Conservation (phyloP, 2,888 invertebrate species). For the Catotricha subobsoleta region DNA sequence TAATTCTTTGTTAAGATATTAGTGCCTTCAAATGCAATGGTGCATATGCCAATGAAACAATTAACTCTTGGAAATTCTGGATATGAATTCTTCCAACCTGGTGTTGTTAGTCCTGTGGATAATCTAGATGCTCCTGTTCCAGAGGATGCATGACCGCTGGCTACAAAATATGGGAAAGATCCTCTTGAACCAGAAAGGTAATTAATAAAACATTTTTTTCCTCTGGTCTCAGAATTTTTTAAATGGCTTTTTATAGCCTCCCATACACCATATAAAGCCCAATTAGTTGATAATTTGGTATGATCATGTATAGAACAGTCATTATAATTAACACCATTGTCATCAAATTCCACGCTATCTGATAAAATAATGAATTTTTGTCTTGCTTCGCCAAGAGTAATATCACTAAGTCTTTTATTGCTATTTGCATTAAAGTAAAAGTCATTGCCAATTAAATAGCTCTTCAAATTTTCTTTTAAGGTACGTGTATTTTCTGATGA, state of each 20-base stretch:
- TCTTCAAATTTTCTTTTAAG: not conserved
- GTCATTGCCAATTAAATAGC: not conserved
- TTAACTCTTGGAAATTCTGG: slow-evolving; percentile 1
- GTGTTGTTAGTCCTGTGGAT: not conserved
- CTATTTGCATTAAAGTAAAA: too few relatives aligned
- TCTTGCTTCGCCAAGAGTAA: not conserved
- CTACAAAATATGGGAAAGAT: slow-evolving; percentile 2
- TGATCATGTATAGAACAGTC: slow-evolving; percentile 1
- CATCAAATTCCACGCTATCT: not conserved
- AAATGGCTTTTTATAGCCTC: not conserved
- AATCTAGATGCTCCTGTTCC: not conserved
- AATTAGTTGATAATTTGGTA: not conserved
- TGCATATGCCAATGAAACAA: not conserved
- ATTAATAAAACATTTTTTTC: not conserved
- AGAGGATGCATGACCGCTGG: not conserved
- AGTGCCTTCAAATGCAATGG: slow-evolving; percentile 3
- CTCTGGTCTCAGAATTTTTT: not conserved
- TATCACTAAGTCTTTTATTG: too few relatives aligned
- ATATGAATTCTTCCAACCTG: not conserved
- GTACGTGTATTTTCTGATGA: not conserved
- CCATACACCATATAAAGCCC: slow-evolving; percentile 1
- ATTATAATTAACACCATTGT: slow-evolving; percentile 3
- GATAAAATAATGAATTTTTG: slow-evolving; percentile 1
- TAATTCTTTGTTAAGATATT: slow-evolving; percentile 5
- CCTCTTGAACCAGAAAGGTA: slow-evolving; percentile 3